Percentiles rank a stretch among this genome's conserved stretches.
These are phyloP conservation scores for Magallana nippona DNA, from an alignment of 2,888 invertebrate species.

Conservation along the genomic window DNA sequence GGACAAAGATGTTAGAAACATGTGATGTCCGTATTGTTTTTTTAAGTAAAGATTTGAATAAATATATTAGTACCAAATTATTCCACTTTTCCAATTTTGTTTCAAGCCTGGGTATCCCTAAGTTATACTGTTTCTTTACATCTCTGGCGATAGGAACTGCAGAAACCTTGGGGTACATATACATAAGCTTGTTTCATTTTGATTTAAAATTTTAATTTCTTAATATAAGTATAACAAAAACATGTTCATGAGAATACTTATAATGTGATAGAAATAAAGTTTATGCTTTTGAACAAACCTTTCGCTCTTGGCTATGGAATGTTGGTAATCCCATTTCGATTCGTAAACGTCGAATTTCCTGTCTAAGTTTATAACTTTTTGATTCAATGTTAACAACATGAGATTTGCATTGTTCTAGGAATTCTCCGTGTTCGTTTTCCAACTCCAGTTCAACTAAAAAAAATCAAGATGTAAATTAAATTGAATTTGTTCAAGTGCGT, in stretches of 20 bases:
- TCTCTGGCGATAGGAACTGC: not conserved
- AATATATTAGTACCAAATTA: not conserved
- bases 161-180: not conserved
- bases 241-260: too few species aligned
- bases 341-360: constrained; percentile 11
- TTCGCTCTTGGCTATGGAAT: not conserved
- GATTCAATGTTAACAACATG: not conserved
- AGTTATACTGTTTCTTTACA: not conserved
- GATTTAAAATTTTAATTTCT: too few species aligned
- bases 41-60: not conserved
- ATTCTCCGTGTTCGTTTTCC: constrained; percentile 11
- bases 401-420: not conserved
- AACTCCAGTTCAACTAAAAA: constrained; percentile 1
- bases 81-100: not conserved
- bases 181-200: too few species aligned
- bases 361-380: not conserved
- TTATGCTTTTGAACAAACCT: not conserved
- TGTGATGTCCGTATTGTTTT: not conserved
- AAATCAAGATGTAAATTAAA: too few species aligned
- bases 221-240: too few species aligned
- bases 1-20: not conserved
- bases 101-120: not conserved
- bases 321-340: not conserved
- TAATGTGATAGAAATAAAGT: too few species aligned
- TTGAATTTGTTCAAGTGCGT: too few species aligned